These are phyloP conservation scores for Scolopax bukidnonensis DNA, from an alignment of 2,797 vertebrate genomes.

Conservation along the genomic window DNA sequence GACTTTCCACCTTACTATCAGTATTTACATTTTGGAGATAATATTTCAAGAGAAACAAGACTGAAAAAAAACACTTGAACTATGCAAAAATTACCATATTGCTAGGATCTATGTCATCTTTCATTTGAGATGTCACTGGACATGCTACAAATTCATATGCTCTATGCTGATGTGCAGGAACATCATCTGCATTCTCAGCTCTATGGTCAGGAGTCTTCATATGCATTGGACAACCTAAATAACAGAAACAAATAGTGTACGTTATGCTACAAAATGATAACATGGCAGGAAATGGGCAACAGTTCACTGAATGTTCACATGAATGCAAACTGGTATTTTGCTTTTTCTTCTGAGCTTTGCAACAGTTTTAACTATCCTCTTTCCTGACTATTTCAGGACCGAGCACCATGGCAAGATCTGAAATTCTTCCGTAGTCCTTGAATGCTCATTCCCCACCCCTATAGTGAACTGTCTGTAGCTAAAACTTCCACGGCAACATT, in stretches of 20 bases:
- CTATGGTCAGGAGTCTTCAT: constrained; percentile 29
- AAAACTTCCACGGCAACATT: background rate
- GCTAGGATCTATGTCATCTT: constrained; percentile 86
- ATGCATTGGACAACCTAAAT: constrained; percentile 80
- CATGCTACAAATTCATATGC: constrained; percentile 92
- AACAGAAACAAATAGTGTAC: background rate
- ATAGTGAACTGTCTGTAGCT: background rate
- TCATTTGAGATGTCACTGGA: constrained; percentile 79
- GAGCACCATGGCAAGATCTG: accelerated
- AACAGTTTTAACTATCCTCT: background rate
- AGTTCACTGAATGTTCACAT: accelerated
- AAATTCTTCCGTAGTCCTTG: background rate
- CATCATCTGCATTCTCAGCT: constrained; percentile 41
- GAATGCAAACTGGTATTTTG: accelerated
- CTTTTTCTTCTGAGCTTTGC: background rate
- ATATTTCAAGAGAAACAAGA: background rate
- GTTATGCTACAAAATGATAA: background rate
- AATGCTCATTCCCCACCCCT: background rate
- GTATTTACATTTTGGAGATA: background rate
- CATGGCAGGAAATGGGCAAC: background rate
- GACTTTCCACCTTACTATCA: background rate
- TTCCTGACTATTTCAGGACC: background rate
- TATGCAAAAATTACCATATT: constrained; percentile 86
- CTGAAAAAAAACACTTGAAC: background rate
- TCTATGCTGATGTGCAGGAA: constrained; percentile 88